Conservation (phyloP, 2,888 invertebrate genomes). For the Mythimna loreyi region DNA sequence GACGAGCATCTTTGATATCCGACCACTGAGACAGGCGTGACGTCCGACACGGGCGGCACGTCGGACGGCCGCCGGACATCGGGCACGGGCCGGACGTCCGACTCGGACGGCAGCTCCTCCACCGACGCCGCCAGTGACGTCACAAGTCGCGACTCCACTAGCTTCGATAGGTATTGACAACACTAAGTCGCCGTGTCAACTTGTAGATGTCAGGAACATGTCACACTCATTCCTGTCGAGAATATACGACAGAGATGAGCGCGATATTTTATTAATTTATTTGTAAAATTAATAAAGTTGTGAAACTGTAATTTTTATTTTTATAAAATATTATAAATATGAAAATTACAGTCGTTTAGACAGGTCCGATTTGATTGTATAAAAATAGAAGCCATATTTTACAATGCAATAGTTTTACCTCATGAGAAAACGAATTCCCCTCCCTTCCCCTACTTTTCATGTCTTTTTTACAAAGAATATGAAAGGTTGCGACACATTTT, state of each 20-base stretch:
- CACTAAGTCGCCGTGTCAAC: slow-evolving; percentile 67
- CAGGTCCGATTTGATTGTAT: slow-evolving; percentile 38
- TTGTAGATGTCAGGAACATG: slow-evolving; percentile 59
- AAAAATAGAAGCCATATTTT: slow-evolving; percentile 44
- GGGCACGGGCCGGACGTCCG: slow-evolving; percentile 64
- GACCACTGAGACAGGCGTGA: slow-evolving; percentile 76
- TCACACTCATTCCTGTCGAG: slow-evolving; percentile 12
- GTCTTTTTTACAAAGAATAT: slow-evolving; percentile 78
- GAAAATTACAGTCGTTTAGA: slow-evolving; percentile 14
- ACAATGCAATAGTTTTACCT: slow-evolving; percentile 67
- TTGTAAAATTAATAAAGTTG: slow-evolving; percentile 24
- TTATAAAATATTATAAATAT: slow-evolving; percentile 9
- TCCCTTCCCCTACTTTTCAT: slow-evolving; percentile 68
- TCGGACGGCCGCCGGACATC: slow-evolving; percentile 67
- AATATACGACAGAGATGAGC: slow-evolving; percentile 6
- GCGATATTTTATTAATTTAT: slow-evolving; percentile 55
- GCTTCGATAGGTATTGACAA: slow-evolving; percentile 84
- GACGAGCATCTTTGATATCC: slow-evolving; percentile 94
- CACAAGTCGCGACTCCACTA: slow-evolving; percentile 86
- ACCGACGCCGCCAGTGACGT: slow-evolving; percentile 88
- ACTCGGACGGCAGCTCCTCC: slow-evolving; percentile 73
- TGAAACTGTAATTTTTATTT: slow-evolving; percentile 31
- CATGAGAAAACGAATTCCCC: slow-evolving; percentile 69
- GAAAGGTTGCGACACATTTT: slow-evolving; percentile 63
- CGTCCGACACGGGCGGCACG: slow-evolving; percentile 76